phyloP scores from a whole-genome alignment of 2,888 invertebrate species.

The Cataglyphis cursor region DNA sequence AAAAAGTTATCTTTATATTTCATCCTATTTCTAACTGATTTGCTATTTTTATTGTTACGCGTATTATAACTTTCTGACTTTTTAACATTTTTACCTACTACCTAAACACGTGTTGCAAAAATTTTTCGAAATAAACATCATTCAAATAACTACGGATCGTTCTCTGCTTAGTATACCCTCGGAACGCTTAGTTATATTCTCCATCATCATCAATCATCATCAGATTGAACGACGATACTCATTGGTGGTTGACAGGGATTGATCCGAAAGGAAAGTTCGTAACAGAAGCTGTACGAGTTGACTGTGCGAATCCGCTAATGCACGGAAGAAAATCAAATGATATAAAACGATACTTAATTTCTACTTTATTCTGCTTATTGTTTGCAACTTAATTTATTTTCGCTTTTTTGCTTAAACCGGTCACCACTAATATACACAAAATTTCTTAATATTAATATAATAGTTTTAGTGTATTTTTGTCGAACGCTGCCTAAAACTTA shows the following conservation, averaged over 20 bases:
- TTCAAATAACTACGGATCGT: constrained; percentile 65
- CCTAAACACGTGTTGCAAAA: constrained; percentile 62
- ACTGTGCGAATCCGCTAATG: constrained; percentile 46
- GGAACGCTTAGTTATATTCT: constrained; percentile 69
- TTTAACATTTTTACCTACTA: constrained; percentile 38
- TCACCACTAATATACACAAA: background rate
- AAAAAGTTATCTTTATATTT: background rate
- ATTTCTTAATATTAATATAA: background rate
- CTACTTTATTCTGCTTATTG: background rate
- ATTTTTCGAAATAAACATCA: constrained; percentile 59
- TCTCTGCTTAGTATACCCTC: constrained; percentile 69
- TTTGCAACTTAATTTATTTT: background rate
- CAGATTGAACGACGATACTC: constrained; percentile 73
- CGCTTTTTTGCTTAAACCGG: background rate
- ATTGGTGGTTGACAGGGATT: constrained; percentile 73
- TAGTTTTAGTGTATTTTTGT: background rate
- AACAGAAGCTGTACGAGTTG: constrained; percentile 61
- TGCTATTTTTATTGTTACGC: background rate
- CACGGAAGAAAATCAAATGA: constrained; percentile 5
- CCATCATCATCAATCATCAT: constrained; percentile 80
- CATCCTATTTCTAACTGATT: background rate
- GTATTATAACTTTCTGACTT: background rate
- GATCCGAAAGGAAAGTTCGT: constrained; percentile 73
- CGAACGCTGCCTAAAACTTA: background rate
- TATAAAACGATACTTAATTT: constrained; percentile 6